These are phyloP conservation scores for Oreochromis spilurus DNA, from an alignment of 2,113 vertebrate species.

Conservation along the genomic window DNA sequence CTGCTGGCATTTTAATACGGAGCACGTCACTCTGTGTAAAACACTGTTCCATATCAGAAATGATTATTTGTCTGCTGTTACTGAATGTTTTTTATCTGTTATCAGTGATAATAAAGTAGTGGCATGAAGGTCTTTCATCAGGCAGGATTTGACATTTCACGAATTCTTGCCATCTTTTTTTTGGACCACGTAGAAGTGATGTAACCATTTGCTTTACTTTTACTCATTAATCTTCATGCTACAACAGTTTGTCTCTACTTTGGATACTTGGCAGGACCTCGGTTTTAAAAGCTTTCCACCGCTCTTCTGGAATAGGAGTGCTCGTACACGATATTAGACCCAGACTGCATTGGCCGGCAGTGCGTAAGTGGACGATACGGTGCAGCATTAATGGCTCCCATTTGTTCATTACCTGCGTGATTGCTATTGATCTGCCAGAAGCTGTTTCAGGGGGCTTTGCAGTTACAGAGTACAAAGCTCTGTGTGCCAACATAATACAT, in stretches of 20 bases:
- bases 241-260: neutral
- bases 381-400: neutral
- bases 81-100: neutral
- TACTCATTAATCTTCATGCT: neutral
- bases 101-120: neutral
- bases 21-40: neutral
- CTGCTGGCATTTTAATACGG: neutral
- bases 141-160: neutral
- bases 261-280: neutral
- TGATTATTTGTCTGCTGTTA: neutral
- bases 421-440: conserved; percentile 45
- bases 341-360: neutral
- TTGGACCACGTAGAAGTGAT: neutral
- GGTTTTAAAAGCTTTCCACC: neutral
- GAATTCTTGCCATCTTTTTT: neutral
- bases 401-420: conserved; percentile 43
- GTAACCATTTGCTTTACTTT: neutral
- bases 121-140: neutral
- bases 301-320: neutral
- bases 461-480: neutral
- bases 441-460: neutral
- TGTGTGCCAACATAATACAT: neutral
- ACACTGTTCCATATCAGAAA: neutral
- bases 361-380: neutral
- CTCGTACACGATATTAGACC: neutral